A percentile compares a stretch with the other conserved stretches of the same genome.
These are phyloP conservation scores for Nymphalis urticae DNA, from an alignment of 2,888 invertebrate species.

Conservation along the genomic window DNA sequence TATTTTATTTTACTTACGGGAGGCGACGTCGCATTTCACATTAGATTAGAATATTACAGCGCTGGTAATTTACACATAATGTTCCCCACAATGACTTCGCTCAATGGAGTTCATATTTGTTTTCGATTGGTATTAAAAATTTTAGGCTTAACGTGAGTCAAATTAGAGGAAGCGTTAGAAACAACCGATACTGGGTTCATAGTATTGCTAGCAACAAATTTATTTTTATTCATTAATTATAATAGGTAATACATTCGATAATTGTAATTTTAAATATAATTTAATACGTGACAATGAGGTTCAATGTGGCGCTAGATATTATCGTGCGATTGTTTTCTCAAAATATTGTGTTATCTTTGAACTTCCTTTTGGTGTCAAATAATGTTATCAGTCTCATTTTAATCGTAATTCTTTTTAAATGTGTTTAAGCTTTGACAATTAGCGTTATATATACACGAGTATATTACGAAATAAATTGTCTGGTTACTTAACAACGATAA, in stretches of 20 bases:
- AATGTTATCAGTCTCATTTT: constrained; percentile 42
- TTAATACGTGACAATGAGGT: constrained; percentile 12
- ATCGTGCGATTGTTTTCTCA: constrained; percentile 52
- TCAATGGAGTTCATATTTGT: no score
- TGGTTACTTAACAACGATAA: constrained; percentile 58
- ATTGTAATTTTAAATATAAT: not conserved
- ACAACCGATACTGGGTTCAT: no score
- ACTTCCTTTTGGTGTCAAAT: constrained; percentile 52
- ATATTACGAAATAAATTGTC: constrained; percentile 53
- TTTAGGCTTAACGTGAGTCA: no score
- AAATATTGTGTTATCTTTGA: constrained; percentile 48
- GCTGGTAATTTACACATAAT: no score
- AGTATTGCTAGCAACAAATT: no score
- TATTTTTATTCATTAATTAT: not conserved
- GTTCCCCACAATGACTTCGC: no score
- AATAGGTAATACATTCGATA: no score
- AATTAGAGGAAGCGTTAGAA: no score
- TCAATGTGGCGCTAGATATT: constrained; percentile 42
- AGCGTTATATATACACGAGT: constrained; percentile 34
- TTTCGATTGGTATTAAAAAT: no score
- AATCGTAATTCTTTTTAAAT: constrained; percentile 43
- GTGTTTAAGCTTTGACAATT: constrained; percentile 37
- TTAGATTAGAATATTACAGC: no score
- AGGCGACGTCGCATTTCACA: no score
- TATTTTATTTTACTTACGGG: no score